Base-by-base conservation (phyloP, 2,113 vertebrate species). In the Microtus ochrogaster region DNA sequence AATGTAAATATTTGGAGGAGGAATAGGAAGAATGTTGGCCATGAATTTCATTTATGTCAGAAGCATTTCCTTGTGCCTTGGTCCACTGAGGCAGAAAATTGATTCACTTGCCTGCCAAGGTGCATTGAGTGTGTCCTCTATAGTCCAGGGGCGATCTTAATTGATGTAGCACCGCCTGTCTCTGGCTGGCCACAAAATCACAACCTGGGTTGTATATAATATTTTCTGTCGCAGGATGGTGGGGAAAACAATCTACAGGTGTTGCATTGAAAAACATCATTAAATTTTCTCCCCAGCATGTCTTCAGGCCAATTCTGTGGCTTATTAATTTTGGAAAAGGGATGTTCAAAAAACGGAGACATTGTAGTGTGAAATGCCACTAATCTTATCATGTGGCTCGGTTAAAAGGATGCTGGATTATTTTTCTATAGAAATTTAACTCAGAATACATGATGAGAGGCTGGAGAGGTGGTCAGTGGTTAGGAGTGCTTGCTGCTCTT, bases 81-180 rank as follows among this genome's bases (percentile, higher is more conserved):
- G 55, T n/a, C 61, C 94, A 86, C n/a, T 28, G n/a, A 92, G 94
- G 97, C 81, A 63, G 94, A 95, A 96, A 97, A 96, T 94, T 91
- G 94, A 94, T 91, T 95, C 90, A 49, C 55, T 63, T 83, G 68
- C 72, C 66, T n/a, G 76, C 76, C 52, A 24, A 89, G 39, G 66
- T 58, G 5, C 73, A 12, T 30, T 14, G 47, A 78, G 72, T 52
- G 66, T 74, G 90, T 41, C 90, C 68, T 90, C 92, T 47, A 24
- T 47, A 91, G 97, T 91, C 94, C 81, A 36, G 0, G 7, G 28
- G 76, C n/a, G 0, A 91, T 94, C 94, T 94, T 97, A 94, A 95
- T 85, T 95, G 94, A 91, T 52, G 65, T 11, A 17, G 30, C 36
- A 24, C 52, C 10, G 7, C 82, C 68, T 92, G 70, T 85, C 84